phyloP scores from a whole-genome alignment of 2,888 invertebrate species.

The Drosophila mimetica region DNA sequence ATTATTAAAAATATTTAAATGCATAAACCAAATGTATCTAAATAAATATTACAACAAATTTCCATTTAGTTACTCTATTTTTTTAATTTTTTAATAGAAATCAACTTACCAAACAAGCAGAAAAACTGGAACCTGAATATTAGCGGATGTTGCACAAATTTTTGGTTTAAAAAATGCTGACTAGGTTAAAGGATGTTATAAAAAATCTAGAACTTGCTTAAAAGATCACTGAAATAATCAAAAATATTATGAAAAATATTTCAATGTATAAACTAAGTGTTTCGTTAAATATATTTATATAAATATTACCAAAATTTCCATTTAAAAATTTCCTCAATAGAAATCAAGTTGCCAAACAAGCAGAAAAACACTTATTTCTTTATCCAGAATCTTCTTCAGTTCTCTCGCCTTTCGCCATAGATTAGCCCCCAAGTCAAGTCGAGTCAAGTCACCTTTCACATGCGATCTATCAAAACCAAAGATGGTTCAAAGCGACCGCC shows the following conservation, averaged over 20 bases:
- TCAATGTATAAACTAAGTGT: too few species aligned
- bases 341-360: background rate
- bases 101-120: too few species aligned
- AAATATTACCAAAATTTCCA: too few species aligned
- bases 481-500: constrained; percentile 50
- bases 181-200: background rate
- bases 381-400: constrained; percentile 15
- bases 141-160: constrained; percentile 8
- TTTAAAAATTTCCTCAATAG: background rate
- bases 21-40: too few species aligned
- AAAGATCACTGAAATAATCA: background rate
- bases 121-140: constrained; percentile 19
- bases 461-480: constrained; percentile 46
- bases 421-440: constrained; percentile 32
- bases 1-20: too few species aligned
- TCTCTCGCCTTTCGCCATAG: constrained; percentile 44
- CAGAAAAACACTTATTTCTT: constrained; percentile 1
- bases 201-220: background rate
- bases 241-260: too few species aligned
- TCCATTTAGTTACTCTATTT: too few species aligned
- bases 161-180: background rate
- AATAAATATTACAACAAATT: too few species aligned
- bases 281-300: too few species aligned
- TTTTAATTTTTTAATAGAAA: too few species aligned
- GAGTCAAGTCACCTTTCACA: constrained; percentile 43